Evolutionary conservation across 1,140 invertebrate species (phyloP), one percentile per base, ranked within the genome.

Genomic region (Chrysomallon squamiferum): DNA sequence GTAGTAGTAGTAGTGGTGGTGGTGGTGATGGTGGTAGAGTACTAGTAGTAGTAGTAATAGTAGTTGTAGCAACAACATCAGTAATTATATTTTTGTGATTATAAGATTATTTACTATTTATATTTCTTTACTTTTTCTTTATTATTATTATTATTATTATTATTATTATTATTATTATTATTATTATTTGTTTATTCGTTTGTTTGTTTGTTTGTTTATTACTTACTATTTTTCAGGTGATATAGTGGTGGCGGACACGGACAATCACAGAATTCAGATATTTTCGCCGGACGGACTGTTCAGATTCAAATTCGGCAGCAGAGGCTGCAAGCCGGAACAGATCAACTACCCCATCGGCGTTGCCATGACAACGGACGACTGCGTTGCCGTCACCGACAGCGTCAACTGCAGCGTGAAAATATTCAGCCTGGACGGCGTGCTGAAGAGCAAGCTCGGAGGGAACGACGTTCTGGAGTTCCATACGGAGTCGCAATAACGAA

Each of bases 201-300:
- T n/a, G n/a, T n/a, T n/a, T n/a, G n/a, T n/a, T n/a, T n/a, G n/a
- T n/a, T n/a, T n/a, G n/a, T n/a, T n/a, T n/a, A n/a, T 9, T 27
- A 7, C 32, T 58, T 66, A 35, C 22, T 57, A 43, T 18, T 60
- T 69, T 72, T 15, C 71, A 82, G 79, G 80, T 30, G 79, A 84
- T 62, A 73, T 84, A 18, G 72, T 81, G 5, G 71, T 84, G n/a
- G 77, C 79, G 20, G 82, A 84, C 61, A 81, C 80, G 7, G 80
- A 84, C 58, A 84, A 84, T 58, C 82, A 84, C 61, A 69, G 82
- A 49, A 79, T 84, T 54, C 79, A 82, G 63, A 78, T 84, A 43
- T 84, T 84, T 58, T 70, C 71, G 20, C 72, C 62, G 29, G 79
- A 81, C 22, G 82, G 82, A 32, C 59, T 66, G 50, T 78, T 81